Evolutionary conservation across 1,140 invertebrate genomes (phyloP).

Genomic region (Portunus trituberculatus): DNA sequence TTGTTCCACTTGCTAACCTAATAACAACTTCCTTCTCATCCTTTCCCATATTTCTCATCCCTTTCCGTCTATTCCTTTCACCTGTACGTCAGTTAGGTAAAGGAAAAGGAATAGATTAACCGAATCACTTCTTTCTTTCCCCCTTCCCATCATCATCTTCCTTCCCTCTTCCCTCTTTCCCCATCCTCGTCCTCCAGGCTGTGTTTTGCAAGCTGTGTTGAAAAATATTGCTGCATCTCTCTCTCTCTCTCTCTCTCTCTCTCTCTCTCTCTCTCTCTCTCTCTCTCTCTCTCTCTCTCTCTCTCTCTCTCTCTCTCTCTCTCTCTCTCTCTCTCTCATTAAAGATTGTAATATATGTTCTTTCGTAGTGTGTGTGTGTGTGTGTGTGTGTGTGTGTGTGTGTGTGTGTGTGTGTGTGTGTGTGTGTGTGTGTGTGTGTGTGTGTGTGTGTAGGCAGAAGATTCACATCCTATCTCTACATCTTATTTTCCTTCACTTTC

Average conservation of each 20-base stretch:
- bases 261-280: constrained; percentile 52
- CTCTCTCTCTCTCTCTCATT: no score
- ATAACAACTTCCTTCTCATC: background rate
- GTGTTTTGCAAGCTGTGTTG: background rate
- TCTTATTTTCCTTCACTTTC: background rate
- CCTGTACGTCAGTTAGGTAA: background rate
- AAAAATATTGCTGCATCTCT: background rate
- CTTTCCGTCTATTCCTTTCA: background rate
- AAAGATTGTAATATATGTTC: no score
- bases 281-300: constrained; percentile 50
- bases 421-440: no score
- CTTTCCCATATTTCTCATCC: background rate
- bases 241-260: constrained; percentile 54
- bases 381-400: no score
- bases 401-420: background rate
- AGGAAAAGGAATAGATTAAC: background rate
- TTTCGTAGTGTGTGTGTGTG: no score
- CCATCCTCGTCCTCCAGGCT: background rate
- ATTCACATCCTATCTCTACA: no score
- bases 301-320: background rate
- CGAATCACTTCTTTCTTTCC: background rate
- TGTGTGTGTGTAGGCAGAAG: background rate
- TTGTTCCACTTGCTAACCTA: background rate
- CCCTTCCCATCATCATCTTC: background rate
- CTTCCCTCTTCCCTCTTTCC: background rate